Evolutionary conservation across 1,140 invertebrate species (phyloP).

Genomic region (Drosophila nigrodunni): DNA sequence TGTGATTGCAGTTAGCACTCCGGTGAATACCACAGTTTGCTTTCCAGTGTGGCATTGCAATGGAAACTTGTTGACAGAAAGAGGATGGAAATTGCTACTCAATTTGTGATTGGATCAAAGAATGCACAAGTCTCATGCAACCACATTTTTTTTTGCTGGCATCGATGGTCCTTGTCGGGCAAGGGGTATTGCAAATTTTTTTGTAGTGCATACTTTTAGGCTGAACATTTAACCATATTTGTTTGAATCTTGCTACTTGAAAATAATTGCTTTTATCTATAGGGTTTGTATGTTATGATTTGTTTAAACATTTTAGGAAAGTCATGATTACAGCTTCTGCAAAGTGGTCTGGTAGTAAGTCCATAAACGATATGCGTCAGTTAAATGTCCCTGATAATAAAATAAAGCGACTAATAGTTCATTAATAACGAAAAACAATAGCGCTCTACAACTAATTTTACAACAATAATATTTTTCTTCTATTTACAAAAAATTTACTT

Average conservation of each 20-base stretch:
- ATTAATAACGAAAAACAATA: slow-evolving; percentile 5
- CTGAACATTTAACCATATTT: slow-evolving; percentile 14
- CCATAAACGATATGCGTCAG: slow-evolving; percentile 14
- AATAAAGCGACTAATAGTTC: slow-evolving; percentile 4
- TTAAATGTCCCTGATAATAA: slow-evolving; percentile 1
- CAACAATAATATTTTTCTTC: slow-evolving; percentile 70
- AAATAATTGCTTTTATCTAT: neutral
- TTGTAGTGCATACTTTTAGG: slow-evolving; percentile 65
- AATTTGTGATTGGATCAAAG: slow-evolving; percentile 21
- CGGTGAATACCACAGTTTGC: slow-evolving; percentile 38
- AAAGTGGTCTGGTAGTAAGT: slow-evolving; percentile 59
- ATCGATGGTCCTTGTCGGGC: neutral
- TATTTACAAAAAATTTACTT: slow-evolving; percentile 73
- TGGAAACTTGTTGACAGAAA: slow-evolving; percentile 34
- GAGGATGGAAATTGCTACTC: slow-evolving; percentile 3
- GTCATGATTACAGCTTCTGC: slow-evolving; percentile 20
- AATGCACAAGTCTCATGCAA: slow-evolving; percentile 12
- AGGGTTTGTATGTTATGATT: neutral
- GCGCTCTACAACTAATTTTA: slow-evolving; percentile 63
- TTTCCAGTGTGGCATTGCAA: slow-evolving; percentile 58
- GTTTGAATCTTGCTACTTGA: neutral
- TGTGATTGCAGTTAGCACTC: slow-evolving; percentile 26
- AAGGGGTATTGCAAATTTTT: neutral
- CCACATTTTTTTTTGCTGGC: slow-evolving; percentile 1
- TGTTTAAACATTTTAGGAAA: neutral